These are phyloP conservation scores for Gandaritis pyraliata DNA, from an alignment of 2,888 invertebrate genomes.

Conservation along the genomic window DNA sequence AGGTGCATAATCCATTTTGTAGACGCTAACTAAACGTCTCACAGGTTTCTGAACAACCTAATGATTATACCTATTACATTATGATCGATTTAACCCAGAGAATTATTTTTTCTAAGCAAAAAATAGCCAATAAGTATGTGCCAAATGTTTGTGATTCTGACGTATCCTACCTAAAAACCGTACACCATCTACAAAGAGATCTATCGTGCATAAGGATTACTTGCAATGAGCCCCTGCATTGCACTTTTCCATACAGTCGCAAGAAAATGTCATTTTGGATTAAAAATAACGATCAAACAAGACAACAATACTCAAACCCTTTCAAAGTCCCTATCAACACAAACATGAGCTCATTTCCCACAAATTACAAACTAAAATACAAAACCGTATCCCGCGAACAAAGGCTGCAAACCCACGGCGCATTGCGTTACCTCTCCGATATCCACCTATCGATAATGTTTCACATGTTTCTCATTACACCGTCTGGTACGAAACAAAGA, in stretches of 20 bases:
- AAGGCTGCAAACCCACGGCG: conserved; percentile 64
- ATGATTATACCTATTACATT: no score
- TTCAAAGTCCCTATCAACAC: conserved; percentile 1
- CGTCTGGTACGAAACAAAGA: conserved; percentile 81
- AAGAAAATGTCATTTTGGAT: neutral
- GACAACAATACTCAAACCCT: conserved; percentile 8
- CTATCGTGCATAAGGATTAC: no score
- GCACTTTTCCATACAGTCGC: neutral
- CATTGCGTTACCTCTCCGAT: conserved; percentile 72
- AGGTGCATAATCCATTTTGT: no score
- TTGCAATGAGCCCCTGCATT: no score
- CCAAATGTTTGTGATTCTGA: no score
- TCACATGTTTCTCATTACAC: conserved; percentile 81
- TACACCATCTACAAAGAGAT: no score
- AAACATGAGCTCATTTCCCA: conserved; percentile 45
- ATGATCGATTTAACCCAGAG: no score
- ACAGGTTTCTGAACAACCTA: no score
- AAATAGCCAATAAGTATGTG: no score
- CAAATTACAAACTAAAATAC: conserved; percentile 48
- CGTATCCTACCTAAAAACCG: no score
- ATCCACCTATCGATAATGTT: conserved; percentile 74
- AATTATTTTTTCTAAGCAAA: no score
- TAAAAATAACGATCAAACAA: neutral
- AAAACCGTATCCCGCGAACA: conserved; percentile 58
- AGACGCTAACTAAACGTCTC: no score